These are phyloP conservation scores for Marmota flaviventris DNA, from an alignment of 2,113 vertebrate species.

Conservation along the genomic window DNA sequence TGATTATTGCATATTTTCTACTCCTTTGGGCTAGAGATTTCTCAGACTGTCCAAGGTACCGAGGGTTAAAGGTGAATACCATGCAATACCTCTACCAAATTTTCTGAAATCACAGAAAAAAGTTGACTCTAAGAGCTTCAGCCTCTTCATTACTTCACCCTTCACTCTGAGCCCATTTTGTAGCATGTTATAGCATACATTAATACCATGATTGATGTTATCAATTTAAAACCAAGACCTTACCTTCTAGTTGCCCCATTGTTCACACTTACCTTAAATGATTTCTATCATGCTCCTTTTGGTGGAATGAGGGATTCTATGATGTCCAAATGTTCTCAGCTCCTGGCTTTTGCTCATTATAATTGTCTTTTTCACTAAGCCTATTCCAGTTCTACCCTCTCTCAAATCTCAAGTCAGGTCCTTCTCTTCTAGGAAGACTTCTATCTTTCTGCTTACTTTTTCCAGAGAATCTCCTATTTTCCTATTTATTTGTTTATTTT, in stretches of 20 bases:
- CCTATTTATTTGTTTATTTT: neutral
- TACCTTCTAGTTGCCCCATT: neutral
- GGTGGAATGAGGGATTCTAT: neutral
- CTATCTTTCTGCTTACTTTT: neutral
- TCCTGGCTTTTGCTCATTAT: neutral
- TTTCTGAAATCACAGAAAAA: constrained; percentile 18
- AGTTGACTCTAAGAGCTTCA: neutral
- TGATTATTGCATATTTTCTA: neutral
- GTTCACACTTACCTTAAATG: neutral
- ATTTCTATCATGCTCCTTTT: neutral
- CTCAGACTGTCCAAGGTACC: neutral
- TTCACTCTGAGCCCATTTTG: neutral
- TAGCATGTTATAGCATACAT: neutral
- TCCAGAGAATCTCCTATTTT: neutral
- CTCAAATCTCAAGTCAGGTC: neutral
- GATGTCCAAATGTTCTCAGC: neutral
- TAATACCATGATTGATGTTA: neutral
- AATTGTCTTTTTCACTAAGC: neutral
- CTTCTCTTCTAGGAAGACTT: neutral
- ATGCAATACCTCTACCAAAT: neutral
- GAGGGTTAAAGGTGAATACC: neutral
- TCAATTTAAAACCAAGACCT: constrained; percentile 29
- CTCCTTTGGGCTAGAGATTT: neutral
- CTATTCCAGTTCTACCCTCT: neutral
- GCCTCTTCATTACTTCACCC: neutral